Base-by-base conservation (phyloP, 2,888 invertebrate species). In the Allophyes oxyacanthae region DNA sequence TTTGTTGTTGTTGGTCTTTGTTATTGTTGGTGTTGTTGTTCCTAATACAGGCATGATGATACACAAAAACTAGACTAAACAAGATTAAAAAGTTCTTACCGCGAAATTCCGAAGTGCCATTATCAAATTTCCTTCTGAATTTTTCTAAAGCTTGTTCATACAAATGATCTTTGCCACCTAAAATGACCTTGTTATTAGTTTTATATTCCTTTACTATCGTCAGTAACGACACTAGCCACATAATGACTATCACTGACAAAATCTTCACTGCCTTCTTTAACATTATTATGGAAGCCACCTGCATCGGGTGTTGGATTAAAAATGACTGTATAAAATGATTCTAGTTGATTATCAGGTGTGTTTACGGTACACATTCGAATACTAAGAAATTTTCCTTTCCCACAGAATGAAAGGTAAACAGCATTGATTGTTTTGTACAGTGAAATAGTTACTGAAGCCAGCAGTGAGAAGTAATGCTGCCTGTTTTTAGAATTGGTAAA, bases 181-280 rank as follows among this genome's bases (percentile, higher is more conserved):
- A 5, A 69, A n/a, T 14, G 61, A 51, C 36, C 64, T 62, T 34
- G 52, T 67, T 4, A 53, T 62, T 0, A 30, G 61, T 15, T 63
- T 70, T 28, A 77, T 44, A 78, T 44, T 87, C 78, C 13, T 62
- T 79, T 1, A 79, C 40, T 13, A 88, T 75, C 1, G 82, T 78
- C 10, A 85, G 36, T 20, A 85, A 59, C 0, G 85, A 81, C 8
- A 84, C 76, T 4, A 81, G 8, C 88, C 87, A 89, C 53, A 88
- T 72, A 0, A 78, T 11, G 4, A 79, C 42, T 1, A 84, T 10
- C 0, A 83, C n/a, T 4, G 51, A 20, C 5, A 88, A 64, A 28
- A 75, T 10, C 37, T 79, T 77, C 0, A 75, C 0, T 4, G 64
- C 30, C 41, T 65, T 79, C 33, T 45, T 69, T 0, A 76, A 45